Base-by-base conservation (phyloP, 1,140 invertebrate genomes). In the Megathymus violae region DNA sequence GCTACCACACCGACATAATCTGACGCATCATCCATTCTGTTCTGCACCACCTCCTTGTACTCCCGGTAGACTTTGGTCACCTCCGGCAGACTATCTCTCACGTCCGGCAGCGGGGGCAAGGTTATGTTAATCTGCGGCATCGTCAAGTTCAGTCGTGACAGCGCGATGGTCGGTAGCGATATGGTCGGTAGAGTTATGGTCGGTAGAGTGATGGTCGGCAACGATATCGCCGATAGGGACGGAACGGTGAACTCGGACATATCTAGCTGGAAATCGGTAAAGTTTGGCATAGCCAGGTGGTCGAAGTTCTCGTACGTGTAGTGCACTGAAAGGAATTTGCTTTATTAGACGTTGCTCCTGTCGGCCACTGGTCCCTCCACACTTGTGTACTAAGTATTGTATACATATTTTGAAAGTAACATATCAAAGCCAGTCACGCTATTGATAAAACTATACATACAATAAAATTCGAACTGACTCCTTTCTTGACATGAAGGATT, bases 281-380 rank as follows among this genome's bases (percentile, higher is more conserved):
- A 85, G 70, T 88, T 83, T 64, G 85, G 82, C 64, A 89, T 64
- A 38, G 81, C 79, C 41, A 91, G 40, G 38, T 72, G 79, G n/a
- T 91, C 85, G 74, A 74, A 85, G 74, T 91, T 91, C 61, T 91
- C 88, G 62, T 91, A 89, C 11, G 85, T 85, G 85, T 91, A 91
- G 81, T 88, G 78, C 48, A 85, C 88, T 90, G 88, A 78, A 90
- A 90, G 63, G 47, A 83, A 87, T 77, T 68, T 40, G 64, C 36
- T 34, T 54, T 50, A 58, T 63, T 54, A 52, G 46, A 44, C 48
- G 11, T 14, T 52, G 22, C 17, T 44, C 9, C n/a, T 44, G 16
- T 13, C 36, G 1, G 1, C 36, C 13, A 22, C 19, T 22, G 19
- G 19, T 22, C 5, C 5, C n/a, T n/a, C n/a, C n/a, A n/a, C n/a